A percentile compares a stretch with the other conserved stretches of the same genome.
Conservation (phyloP, 2,888 invertebrate species). For the Lasioglossum malachurum region DNA sequence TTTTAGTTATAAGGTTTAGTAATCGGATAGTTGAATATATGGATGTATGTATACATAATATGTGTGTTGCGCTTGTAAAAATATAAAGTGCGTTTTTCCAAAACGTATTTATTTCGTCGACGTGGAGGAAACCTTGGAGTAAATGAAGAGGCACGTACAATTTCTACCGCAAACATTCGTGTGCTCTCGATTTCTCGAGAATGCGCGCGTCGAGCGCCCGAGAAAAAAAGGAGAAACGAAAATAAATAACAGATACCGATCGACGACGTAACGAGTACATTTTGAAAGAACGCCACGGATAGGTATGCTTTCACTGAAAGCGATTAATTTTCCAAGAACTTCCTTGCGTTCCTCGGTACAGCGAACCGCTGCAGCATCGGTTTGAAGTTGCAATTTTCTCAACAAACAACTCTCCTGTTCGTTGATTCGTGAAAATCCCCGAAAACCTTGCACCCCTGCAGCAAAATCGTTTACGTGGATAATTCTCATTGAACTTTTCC, state of each 20-base stretch:
- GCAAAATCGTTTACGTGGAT: background rate
- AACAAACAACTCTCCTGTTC: constrained; percentile 13
- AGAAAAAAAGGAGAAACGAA: background rate
- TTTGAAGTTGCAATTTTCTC: background rate
- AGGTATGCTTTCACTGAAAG: constrained; percentile 80
- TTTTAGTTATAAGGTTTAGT: constrained; percentile 68
- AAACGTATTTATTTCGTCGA: constrained; percentile 72
- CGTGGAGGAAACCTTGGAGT: constrained; percentile 12
- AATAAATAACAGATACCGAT: constrained; percentile 36
- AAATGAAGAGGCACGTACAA: background rate
- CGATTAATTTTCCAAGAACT: constrained; percentile 68
- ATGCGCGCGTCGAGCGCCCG: background rate
- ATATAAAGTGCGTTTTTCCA: constrained; percentile 73
- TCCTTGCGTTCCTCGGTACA: constrained; percentile 56
- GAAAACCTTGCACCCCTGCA: background rate
- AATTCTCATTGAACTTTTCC: background rate
- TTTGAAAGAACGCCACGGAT: constrained; percentile 74
- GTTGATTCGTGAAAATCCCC: background rate
- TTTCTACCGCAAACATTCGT: constrained; percentile 21
- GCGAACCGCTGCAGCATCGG: constrained; percentile 26
- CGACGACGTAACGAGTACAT: constrained; percentile 74
- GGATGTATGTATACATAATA: constrained; percentile 63
- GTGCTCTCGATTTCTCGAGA: background rate
- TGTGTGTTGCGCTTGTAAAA: constrained; percentile 73
- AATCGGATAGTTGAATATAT: constrained; percentile 65